Evolutionary conservation across 1,140 invertebrate genomes (phyloP).

Genomic region (Trachymyrmex septentrionalis): DNA sequence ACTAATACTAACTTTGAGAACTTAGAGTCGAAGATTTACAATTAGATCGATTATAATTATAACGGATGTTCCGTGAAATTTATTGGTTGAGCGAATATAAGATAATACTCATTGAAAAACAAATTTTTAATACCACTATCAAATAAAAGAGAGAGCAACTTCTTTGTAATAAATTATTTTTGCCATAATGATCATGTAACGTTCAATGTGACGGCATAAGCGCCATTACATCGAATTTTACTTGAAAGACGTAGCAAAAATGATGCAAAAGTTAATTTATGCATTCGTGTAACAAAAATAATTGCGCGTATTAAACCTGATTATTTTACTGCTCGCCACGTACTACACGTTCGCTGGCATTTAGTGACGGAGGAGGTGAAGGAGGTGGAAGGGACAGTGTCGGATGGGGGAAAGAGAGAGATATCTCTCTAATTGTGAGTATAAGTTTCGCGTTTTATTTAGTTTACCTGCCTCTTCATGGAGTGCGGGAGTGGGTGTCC

Average conservation of each 20-base stretch:
- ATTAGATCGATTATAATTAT: neutral
- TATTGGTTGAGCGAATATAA: neutral
- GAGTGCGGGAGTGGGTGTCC: conserved; percentile 72
- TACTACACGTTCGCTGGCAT: neutral
- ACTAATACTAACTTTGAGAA: neutral
- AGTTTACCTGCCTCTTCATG: conserved; percentile 59
- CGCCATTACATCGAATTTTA: conserved; percentile 39
- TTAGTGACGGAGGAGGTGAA: neutral
- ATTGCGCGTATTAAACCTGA: conserved; percentile 71
- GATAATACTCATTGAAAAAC: neutral
- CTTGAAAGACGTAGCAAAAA: conserved; percentile 37
- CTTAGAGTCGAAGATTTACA: neutral
- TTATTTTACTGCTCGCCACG: conserved; percentile 65
- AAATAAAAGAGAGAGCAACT: neutral
- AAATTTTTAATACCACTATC: neutral
- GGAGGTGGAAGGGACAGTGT: neutral
- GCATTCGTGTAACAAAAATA: conserved; percentile 59
- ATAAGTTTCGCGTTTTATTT: conserved; percentile 74
- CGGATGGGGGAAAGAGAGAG: conserved; percentile 28
- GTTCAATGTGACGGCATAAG: neutral
- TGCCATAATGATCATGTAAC: conserved; percentile 34
- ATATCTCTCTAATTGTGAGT: conserved; percentile 70
- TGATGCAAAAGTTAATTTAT: conserved; percentile 30
- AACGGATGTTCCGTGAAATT: neutral
- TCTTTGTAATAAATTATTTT: conserved; percentile 38